Evolutionary conservation across 2,797 vertebrate species (phyloP).

Genomic region (Thripadectes ignobilis): DNA sequence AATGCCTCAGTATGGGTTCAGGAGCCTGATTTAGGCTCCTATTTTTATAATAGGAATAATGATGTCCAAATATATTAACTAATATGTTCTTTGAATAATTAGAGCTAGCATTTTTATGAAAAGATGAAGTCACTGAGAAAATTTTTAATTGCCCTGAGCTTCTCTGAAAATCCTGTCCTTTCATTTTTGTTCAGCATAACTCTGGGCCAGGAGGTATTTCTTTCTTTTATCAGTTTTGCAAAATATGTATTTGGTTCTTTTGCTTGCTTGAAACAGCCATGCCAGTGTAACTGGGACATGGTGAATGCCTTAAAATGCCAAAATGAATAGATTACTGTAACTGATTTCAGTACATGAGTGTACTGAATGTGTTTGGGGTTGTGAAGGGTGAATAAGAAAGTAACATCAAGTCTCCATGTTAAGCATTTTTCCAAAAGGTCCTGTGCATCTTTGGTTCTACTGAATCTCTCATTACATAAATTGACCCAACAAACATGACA

Average conservation of each 20-base stretch:
- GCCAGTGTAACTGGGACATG: background rate
- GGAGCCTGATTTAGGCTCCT: conserved; percentile 7
- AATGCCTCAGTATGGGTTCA: background rate
- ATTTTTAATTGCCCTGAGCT: background rate
- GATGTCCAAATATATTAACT: background rate
- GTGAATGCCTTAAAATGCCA: background rate
- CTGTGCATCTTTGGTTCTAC: background rate
- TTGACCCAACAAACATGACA: background rate
- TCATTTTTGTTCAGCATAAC: background rate
- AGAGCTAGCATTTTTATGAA: background rate
- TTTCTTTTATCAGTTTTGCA: background rate
- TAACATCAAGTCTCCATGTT: background rate
- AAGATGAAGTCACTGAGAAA: background rate
- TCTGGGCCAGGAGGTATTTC: background rate
- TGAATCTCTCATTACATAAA: background rate
- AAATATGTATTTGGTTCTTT: background rate
- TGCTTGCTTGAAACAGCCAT: background rate
- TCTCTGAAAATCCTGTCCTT: background rate
- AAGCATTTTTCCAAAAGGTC: background rate
- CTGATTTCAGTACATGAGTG: background rate
- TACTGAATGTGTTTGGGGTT: background rate
- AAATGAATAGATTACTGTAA: background rate
- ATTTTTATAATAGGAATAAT: conserved; percentile 9
- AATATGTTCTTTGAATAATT: background rate
- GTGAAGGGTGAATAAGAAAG: background rate